Evolutionary conservation across 1,140 invertebrate species (phyloP).

Genomic region (Rhagoletis zephyria): DNA sequence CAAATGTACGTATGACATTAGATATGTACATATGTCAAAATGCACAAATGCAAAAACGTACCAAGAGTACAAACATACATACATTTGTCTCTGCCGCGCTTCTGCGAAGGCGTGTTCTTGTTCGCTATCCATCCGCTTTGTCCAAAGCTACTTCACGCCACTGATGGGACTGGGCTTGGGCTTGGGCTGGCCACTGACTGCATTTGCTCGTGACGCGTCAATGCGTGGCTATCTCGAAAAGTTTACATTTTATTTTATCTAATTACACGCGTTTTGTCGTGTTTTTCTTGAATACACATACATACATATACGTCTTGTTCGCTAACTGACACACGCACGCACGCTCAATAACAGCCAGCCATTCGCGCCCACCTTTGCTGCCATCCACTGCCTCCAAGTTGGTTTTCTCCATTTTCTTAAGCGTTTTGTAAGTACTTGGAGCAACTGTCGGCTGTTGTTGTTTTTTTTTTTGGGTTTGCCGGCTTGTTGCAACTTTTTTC

Average conservation of each 20-base stretch:
- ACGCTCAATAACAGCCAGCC: background rate
- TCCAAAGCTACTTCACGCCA: slow-evolving; percentile 36
- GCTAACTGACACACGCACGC: background rate
- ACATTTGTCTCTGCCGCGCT: slow-evolving; percentile 26
- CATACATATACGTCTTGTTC: slow-evolving; percentile 22
- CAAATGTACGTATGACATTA: background rate
- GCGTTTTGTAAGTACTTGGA: slow-evolving; percentile 20
- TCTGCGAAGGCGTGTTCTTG: slow-evolving; percentile 40
- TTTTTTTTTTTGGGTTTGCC: background rate
- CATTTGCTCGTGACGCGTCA: slow-evolving; percentile 36
- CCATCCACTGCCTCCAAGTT: background rate
- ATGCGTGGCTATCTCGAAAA: slow-evolving; percentile 57
- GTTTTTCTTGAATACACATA: slow-evolving; percentile 55
- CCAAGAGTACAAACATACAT: background rate
- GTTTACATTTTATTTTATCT: slow-evolving; percentile 66
- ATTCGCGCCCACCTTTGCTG: slow-evolving; percentile 13
- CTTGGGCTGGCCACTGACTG: too few species aligned
- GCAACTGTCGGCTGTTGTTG: slow-evolving; percentile 23
- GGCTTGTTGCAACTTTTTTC: background rate
- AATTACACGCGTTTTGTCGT: slow-evolving; percentile 65
- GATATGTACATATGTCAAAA: background rate
- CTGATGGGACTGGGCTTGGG: slow-evolving; percentile 53
- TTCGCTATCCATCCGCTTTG: slow-evolving; percentile 43
- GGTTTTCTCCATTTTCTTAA: slow-evolving; percentile 41
- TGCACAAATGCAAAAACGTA: background rate